Base-by-base conservation (phyloP, 2,797 vertebrate species). In the Parambassis ranga region DNA sequence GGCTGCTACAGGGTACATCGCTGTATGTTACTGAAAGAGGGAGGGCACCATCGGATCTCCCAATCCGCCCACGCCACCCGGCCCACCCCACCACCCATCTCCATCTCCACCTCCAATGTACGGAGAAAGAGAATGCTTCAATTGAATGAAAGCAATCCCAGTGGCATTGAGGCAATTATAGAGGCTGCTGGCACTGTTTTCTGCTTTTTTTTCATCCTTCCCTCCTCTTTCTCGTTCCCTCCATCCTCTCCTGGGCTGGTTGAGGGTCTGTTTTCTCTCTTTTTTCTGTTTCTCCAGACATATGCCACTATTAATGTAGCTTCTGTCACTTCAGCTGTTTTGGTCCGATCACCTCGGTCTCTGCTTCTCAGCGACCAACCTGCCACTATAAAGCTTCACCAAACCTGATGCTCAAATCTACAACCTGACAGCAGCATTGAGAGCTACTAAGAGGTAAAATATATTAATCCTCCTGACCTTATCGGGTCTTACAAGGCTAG, bases 321-420 rank as follows among this genome's bases (percentile, higher is more conserved):
- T 92, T 86, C 91, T 91, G 91, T 90, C 85, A 53, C 82, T 83
- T 92, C 83, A 87, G 87, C 92, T 90, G 90, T 86, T 65, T 84
- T 67, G 69, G 76, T 67, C 65, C 81, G 79, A 87, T 71, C 75
- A 69, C 77, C 81, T 70, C 22, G 41, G 66, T 66, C 84, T 70
- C 7, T 1, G 71, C 39, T 79, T 65, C n/a, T n/a, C n/a, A n/a
- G n/a, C n/a, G n/a, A n/a, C n/a, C 67, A 68, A 75, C 61, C 16
- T 52, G 28, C 23, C 53, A 8, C 5, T 7, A 7, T 48, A 70
- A 35, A 24, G 2, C 48, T 53, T 18, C 56, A 38, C 63, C 31
- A 56, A 68, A 33, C 23, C 0, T 3, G 39, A 42, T 33, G 44
- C 49, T 16, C 22, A 44, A 14, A 43, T 64, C 63, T 59, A 63